Percentiles rank a stretch among this genome's conserved stretches.
phyloP scores from a whole-genome alignment of 2,888 invertebrate genomes.

The Polydrusus pterygomalis region DNA sequence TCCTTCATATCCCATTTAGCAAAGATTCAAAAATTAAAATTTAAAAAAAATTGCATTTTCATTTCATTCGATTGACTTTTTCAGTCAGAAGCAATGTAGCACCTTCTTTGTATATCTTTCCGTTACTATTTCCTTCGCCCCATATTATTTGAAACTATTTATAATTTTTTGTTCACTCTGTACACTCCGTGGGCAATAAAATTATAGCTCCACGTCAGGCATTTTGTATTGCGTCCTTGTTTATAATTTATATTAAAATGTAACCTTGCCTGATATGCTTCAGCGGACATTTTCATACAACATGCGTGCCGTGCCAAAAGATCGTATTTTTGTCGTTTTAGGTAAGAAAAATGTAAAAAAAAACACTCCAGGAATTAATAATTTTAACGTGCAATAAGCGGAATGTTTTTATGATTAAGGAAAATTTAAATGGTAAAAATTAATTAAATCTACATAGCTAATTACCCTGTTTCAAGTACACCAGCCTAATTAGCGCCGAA shows the following conservation, averaged over 20 bases:
- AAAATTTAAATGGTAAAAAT: conserved; percentile 23
- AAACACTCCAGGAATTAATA: conserved; percentile 23
- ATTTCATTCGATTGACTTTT: too few species aligned
- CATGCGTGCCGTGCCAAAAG: conserved; percentile 24
- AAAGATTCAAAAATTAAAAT: too few species aligned
- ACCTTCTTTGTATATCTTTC: too few species aligned
- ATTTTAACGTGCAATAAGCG: conserved; percentile 5
- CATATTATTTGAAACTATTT: background rate
- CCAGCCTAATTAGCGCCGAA: conserved; percentile 32
- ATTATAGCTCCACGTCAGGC: conserved; percentile 18
- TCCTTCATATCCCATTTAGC: too few species aligned
- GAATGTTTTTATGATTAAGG: conserved; percentile 12
- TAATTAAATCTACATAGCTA: conserved; percentile 26
- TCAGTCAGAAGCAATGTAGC: too few species aligned
- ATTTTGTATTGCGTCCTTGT: conserved; percentile 35
- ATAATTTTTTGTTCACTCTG: background rate
- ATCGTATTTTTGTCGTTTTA: conserved; percentile 26
- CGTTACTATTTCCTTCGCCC: too few species aligned
- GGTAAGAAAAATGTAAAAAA: conserved; percentile 18
- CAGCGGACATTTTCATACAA: conserved; percentile 32
- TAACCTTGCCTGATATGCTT: conserved; percentile 36
- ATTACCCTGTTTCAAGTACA: conserved; percentile 34
- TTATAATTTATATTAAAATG: conserved; percentile 38
- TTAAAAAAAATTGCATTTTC: too few species aligned
- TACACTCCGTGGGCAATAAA: conserved; percentile 13